These are phyloP conservation scores for Verasper variegatus DNA, from an alignment of 2,113 vertebrate species.

Conservation along the genomic window DNA sequence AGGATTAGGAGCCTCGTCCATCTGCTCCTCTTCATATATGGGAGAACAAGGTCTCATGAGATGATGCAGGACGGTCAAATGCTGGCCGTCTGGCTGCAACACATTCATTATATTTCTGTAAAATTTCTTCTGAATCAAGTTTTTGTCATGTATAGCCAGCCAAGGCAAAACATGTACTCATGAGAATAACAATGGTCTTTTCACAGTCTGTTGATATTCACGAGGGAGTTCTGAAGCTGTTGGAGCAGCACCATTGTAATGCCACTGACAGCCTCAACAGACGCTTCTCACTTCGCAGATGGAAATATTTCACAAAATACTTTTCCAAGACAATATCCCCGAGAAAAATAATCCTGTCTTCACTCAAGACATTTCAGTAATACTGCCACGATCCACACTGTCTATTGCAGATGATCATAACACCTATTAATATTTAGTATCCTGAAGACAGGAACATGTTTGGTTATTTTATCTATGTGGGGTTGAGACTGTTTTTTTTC, in stretches of 20 bases:
- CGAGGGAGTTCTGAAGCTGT: background rate
- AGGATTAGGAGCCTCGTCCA: slow-evolving; percentile 14
- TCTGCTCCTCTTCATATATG: slow-evolving; percentile 25
- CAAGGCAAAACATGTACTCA: background rate
- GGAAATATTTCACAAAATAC: slow-evolving; percentile 12
- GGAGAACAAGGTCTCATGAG: slow-evolving; percentile 20
- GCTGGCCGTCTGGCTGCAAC: background rate
- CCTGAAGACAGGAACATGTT: too few species aligned
- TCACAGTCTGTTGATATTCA: slow-evolving; percentile 2
- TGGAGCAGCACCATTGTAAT: slow-evolving; percentile 26
- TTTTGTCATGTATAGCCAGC: slow-evolving; percentile 16
- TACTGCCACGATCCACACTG: too few species aligned
- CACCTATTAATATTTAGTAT: too few species aligned
- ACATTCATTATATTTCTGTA: background rate
- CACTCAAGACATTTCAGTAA: background rate
- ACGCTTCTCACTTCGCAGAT: slow-evolving; percentile 36
- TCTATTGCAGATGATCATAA: too few species aligned
- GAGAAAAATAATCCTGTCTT: background rate
- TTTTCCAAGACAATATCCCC: background rate
- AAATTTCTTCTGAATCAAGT: background rate
- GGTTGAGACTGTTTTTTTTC: too few species aligned
- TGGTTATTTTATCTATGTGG: too few species aligned
- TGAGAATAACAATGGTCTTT: slow-evolving; percentile 13
- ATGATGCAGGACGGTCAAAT: slow-evolving; percentile 1
- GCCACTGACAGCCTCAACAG: slow-evolving; percentile 30